A percentile compares a stretch with the other conserved stretches of the same genome.
These are phyloP conservation scores for Apamea anceps DNA, from an alignment of 2,888 invertebrate species.

Conservation along the genomic window DNA sequence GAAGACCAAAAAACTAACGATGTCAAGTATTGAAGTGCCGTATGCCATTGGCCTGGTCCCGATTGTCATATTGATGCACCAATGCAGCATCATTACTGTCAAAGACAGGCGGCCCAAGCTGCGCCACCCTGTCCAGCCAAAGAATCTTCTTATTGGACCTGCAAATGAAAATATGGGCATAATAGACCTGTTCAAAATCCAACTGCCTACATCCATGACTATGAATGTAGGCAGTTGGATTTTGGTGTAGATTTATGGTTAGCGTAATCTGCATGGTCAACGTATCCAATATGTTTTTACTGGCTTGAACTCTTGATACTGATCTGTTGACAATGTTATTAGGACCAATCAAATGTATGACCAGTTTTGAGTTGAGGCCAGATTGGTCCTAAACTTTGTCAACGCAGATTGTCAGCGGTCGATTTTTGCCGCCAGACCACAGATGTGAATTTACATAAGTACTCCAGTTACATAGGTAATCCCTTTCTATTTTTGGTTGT, in stretches of 20 bases:
- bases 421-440: neutral
- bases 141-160: constrained; percentile 55
- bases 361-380: too few species aligned
- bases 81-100: constrained; percentile 73
- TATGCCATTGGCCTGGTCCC: constrained; percentile 44
- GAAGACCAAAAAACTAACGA: constrained; percentile 41
- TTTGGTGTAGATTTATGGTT: neutral
- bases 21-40: constrained; percentile 49
- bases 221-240: neutral
- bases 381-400: neutral
- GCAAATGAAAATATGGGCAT: constrained; percentile 9
- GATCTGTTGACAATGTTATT: neutral
- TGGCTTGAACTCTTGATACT: neutral
- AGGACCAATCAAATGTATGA: neutral
- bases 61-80: constrained; percentile 67
- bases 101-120: constrained; percentile 71
- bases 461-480: neutral
- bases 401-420: neutral
- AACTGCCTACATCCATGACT: too few species aligned
- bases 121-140: constrained; percentile 64
- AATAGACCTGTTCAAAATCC: too few species aligned
- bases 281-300: neutral
- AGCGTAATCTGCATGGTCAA: neutral
- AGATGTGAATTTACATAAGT: neutral
- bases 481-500: neutral